Base-by-base conservation (phyloP, 2,888 invertebrate species). In the Orchesella flavescens region DNA sequence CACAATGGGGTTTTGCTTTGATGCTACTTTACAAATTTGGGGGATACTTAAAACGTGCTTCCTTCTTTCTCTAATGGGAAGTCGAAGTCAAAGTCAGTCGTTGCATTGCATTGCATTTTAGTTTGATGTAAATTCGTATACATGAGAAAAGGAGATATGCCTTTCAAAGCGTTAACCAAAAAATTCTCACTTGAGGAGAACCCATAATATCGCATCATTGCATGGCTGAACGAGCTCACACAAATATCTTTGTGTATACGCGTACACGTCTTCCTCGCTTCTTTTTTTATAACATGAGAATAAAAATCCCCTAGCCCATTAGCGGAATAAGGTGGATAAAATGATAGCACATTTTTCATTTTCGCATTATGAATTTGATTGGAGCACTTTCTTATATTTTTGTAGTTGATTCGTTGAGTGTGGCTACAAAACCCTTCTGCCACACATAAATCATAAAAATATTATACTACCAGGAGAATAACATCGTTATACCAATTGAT, bases 321-420 rank as follows among this genome's bases (percentile, higher is more conserved):
- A 61, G 24, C 24, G 24, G 61, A 57, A 34, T 34, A 34, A 34
- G 34, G 34, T 34, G 61, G 21, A 73, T 44, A 59, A 72, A 61
- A 73, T 73, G 59, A 43, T 46, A 59, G 21, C 34, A 19, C 59
- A 73, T 73, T 73, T 71, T 57, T 73, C 73, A 73, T 73, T 59
- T 44, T 73, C 61, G 44, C 46, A 68, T 68, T 44, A 59, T 73
- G 73, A 72, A 59, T 34, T 61, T 23, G 61, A 61, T 61, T 61
- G 61, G 24, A 17, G 24, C 13, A 4, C 61, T 24, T 24, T 57
- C 61, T 53, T n/a, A 13, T 53, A 53, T 17, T 61, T n/a, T 34
- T 34, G 34, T 34, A 34, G 34, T 34, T 34, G n/a, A n/a, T n/a
- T n/a, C n/a, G n/a, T 34, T 34, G 34, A n/a, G n/a, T 34, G 7